Base-by-base conservation (phyloP, 2,113 vertebrate species). In the Centropus bengalensis region DNA sequence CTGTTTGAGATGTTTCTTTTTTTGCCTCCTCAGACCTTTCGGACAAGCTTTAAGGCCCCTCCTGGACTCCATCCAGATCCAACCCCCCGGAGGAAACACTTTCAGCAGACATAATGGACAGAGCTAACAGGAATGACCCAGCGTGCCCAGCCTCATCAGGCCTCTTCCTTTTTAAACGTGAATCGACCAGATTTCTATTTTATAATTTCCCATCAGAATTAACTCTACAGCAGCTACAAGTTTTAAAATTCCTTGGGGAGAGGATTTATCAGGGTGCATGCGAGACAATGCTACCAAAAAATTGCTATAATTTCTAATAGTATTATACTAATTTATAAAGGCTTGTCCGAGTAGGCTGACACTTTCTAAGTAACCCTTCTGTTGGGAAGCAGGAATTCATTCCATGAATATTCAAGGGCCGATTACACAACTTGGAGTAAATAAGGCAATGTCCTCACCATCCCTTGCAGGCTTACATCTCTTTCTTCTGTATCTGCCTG, bases 31-130 rank as follows among this genome's bases (percentile, higher is more conserved):
- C 95, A 99, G 99, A 96, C 99, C 99, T 36, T 99, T 99, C 81
- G 99, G 99, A 97, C 99, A 99, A 97, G 98, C 98, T 42, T 98
- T 99, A 92, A 98, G 98, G 86, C 99, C 99, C 42, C 82, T 99
- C 36, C 97, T 99, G 97, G 99, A 99, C 83, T 98, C 98, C 93
- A 96, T 99, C 82, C 97, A 96, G 94, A 98, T 99, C 94, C 98
- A 98, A 87, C 99, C 99, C 74, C 98, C 98, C 0, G 99, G 98
- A 94, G 98, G 98, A 88, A 99, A 95, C 97, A 97, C 96, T 52
- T 97, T 99, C 95, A 98, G 97, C 96, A 98, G 98, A 95, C 98
- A 99, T 64, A 98, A 98, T 16, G 98, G 98, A 95, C 99, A 98
- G 91, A 98, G 98, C 97, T 99, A 99, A 98, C 98, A 78, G 40